Evolutionary conservation across 2,113 vertebrate species (phyloP).

Genomic region (Australoheros scitulus): DNA sequence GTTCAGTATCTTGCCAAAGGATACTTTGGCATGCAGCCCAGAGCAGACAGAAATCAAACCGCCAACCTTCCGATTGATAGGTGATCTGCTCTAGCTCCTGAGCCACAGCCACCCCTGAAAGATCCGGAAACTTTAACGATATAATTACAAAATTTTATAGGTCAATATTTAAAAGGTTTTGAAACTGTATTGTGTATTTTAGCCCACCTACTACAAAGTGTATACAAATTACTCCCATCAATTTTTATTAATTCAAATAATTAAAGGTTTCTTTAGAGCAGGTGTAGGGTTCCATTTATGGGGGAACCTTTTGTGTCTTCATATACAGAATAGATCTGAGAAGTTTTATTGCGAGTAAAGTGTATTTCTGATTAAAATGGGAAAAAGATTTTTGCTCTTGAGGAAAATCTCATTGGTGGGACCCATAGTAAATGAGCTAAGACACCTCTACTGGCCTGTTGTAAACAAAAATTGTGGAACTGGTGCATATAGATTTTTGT

Average conservation of each 20-base stretch:
- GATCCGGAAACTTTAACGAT: not conserved
- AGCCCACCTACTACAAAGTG: not conserved
- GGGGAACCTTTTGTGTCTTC: not conserved
- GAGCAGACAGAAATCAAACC: too few relatives aligned
- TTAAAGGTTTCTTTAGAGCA: not conserved
- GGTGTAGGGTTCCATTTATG: not conserved
- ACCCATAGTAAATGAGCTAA: too few relatives aligned
- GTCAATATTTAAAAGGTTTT: not conserved
- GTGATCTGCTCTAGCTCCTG: too few relatives aligned
- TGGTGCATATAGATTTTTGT: too few relatives aligned
- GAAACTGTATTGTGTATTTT: not conserved
- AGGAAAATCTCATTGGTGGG: not conserved
- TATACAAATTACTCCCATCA: not conserved
- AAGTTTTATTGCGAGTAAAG: not conserved
- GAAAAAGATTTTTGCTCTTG: not conserved
- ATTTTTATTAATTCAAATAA: not conserved
- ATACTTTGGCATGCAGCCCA: too few relatives aligned
- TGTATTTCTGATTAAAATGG: not conserved
- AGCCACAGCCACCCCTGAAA: too few relatives aligned
- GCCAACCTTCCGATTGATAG: too few relatives aligned
- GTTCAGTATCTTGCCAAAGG: too few relatives aligned
- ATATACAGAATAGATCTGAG: not conserved
- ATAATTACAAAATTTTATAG: not conserved
- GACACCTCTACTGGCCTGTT: not conserved
- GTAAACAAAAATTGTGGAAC: too few relatives aligned